phyloP scores from a whole-genome alignment of 2,113 vertebrate genomes.

The Mustelus asterias region DNA sequence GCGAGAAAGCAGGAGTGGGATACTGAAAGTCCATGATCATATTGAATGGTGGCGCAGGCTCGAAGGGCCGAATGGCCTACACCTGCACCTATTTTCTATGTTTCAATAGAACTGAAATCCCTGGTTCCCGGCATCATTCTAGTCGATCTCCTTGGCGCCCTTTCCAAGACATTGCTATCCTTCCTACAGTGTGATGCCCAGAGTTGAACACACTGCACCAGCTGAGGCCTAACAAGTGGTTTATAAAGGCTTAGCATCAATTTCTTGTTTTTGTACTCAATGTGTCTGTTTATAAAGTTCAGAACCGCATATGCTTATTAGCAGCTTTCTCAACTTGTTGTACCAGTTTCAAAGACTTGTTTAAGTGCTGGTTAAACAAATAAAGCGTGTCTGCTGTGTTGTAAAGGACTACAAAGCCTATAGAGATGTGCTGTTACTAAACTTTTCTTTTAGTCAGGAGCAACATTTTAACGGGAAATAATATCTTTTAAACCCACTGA shows the following conservation, averaged over 20 bases:
- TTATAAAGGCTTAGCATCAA: neutral
- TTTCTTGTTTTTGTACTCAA: neutral
- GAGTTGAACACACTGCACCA: neutral
- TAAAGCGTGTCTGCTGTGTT: neutral
- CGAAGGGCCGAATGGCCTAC: too few relatives aligned
- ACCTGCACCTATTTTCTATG: too few relatives aligned
- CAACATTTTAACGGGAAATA: neutral
- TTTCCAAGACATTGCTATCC: neutral
- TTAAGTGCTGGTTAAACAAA: neutral
- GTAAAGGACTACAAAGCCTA: neutral
- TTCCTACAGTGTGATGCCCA: neutral
- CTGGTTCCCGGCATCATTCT: neutral
- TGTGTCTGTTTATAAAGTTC: neutral
- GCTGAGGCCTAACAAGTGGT: neutral
- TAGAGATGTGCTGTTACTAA: neutral
- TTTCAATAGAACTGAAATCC: neutral
- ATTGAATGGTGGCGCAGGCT: too few relatives aligned
- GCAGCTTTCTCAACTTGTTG: neutral
- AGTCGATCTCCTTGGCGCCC: neutral
- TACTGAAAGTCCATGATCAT: too few relatives aligned
- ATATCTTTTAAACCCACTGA: neutral
- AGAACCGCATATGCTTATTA: neutral
- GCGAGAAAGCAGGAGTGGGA: too few relatives aligned
- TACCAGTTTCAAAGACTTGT: neutral
- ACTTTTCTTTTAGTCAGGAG: neutral